phyloP scores from a whole-genome alignment of 2,113 vertebrate genomes.

The Microtus montanus region DNA sequence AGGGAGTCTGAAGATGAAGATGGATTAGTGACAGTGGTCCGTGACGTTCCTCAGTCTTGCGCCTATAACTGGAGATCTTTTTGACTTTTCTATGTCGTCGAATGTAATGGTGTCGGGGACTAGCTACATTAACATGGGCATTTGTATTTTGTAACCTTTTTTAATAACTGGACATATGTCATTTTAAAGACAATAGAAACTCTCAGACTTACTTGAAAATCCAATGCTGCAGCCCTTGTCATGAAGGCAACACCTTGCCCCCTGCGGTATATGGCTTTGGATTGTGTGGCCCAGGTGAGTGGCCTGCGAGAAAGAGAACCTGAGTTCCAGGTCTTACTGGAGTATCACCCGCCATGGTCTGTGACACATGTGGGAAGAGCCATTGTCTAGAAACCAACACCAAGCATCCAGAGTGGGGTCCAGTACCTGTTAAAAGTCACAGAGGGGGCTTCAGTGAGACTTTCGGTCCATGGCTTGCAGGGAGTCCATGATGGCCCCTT shows the following conservation, averaged over 20 bases:
- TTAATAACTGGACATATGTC: constrained; percentile 86
- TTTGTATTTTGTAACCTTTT: constrained; percentile 88
- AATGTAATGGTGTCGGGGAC: constrained; percentile 86
- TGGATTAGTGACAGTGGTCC: constrained; percentile 72
- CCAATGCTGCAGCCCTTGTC: constrained; percentile 87
- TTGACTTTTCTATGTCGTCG: constrained; percentile 84
- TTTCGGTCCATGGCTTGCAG: background rate
- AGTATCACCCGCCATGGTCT: background rate
- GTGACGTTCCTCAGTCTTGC: constrained; percentile 77
- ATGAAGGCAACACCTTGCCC: constrained; percentile 84
- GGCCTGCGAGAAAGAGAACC: background rate
- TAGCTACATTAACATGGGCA: constrained; percentile 87
- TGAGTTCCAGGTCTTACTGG: background rate
- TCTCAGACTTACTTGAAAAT: constrained; percentile 89
- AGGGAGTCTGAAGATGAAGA: constrained; percentile 67
- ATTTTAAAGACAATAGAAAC: constrained; percentile 85
- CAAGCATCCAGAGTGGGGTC: background rate
- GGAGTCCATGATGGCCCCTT: background rate
- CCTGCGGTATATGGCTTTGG: constrained; percentile 78
- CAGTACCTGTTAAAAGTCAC: background rate
- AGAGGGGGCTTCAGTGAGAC: background rate
- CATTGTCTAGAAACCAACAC: background rate
- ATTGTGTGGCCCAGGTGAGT: constrained; percentile 76
- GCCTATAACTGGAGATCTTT: constrained; percentile 86
- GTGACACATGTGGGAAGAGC: background rate